Evolutionary conservation across 2,888 invertebrate species (phyloP), one percentile per base, ranked within the genome.

Genomic region (Ypsolopha scabrella): DNA sequence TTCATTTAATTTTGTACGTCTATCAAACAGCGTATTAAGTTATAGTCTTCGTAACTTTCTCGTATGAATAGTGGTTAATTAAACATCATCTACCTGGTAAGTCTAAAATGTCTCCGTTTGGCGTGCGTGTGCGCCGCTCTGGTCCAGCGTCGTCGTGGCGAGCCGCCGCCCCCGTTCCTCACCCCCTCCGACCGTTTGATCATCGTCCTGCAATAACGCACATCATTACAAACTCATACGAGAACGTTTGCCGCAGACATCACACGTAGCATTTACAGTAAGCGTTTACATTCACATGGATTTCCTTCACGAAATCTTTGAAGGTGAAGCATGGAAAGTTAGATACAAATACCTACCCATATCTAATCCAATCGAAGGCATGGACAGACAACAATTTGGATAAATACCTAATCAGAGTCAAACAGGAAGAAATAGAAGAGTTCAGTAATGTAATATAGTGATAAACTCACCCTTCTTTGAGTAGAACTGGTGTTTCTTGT

Each of bases 151-250:
- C 75, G 70, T 0, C 85, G 70, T 52, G 83, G 83, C 14, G 81
- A 79, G 0, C 77, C 76, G 7, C 67, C 68, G 58, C 91, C 90
- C 35, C 92, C 88, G 46, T 93, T 92, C 66, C 94, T 94, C 55
- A 94, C 89, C 33, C 93, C 94, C 75, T 96, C 95, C 43, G 96
- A 94, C 67, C 95, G 88, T 86, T 97, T 97, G 63, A 93, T 94
- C 94, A 97, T 93, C 66, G 93, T 90, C 73, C 96, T 96, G 85
- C 34, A 39, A n/a, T 24, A 24, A 24, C 24, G 24, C 4, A 24
- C 24, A 24, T 3, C 24, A 24, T 24, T 24, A 24, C 24, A 24
- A 24, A 24, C 24, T 24, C 24, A 4, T 24, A 4, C 4, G 4
- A 24, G 4, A 24, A 24, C 24, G 2, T 24, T 24, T 24, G 24